A percentile compares a stretch with the other conserved stretches of the same genome.
Conservation (phyloP, 2,797 vertebrate species). For the Agapornis canus region DNA sequence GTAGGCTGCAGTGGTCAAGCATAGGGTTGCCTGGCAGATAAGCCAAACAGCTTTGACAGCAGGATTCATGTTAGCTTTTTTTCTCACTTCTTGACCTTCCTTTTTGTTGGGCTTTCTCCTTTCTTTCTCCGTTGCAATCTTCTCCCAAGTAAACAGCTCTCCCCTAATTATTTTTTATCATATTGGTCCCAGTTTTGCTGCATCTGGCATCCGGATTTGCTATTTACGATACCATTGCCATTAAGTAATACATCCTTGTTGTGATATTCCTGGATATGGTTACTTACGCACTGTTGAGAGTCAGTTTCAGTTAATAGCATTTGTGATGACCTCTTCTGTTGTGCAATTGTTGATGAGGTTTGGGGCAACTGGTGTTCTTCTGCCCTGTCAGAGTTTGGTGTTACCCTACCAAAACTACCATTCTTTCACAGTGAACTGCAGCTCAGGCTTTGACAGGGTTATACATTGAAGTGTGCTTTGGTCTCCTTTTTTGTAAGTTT, state of each 20-base stretch:
- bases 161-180: neutral
- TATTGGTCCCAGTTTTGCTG: neutral
- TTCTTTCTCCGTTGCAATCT: neutral
- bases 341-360: rapidly evolving
- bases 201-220: neutral
- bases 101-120: neutral
- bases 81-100: neutral
- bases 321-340: neutral
- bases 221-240: neutral
- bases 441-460: neutral
- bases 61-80: neutral
- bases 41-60: neutral
- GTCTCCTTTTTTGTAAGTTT: neutral
- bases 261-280: neutral
- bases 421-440: neutral
- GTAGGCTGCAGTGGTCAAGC: neutral
- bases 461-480: neutral
- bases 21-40: neutral
- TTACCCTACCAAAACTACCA: neutral
- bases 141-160: neutral
- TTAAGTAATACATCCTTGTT: neutral
- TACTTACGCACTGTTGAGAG: neutral
- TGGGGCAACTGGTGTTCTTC: neutral
- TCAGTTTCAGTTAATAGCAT: neutral
- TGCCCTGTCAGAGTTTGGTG: neutral